Percentiles rank a stretch among this genome's conserved stretches.
Evolutionary conservation across 2,888 invertebrate genomes (phyloP).

Genomic region (Apotomis capreana): DNA sequence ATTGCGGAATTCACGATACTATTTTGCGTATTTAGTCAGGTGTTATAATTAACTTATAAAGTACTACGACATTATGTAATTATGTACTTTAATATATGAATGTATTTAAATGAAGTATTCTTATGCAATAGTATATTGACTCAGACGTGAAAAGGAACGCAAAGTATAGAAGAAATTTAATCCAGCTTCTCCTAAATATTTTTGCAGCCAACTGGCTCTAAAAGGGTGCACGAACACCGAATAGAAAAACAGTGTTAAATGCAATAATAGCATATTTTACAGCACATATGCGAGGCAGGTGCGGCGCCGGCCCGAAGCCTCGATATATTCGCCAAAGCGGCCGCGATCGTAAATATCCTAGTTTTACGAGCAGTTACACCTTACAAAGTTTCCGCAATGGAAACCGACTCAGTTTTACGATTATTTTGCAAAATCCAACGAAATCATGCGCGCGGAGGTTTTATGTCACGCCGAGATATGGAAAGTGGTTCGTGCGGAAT

Average conservation of each 20-base stretch:
- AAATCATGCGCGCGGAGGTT: conserved; percentile 39
- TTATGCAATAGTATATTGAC: no score
- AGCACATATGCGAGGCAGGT: conserved; percentile 29
- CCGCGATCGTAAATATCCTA: conserved; percentile 43
- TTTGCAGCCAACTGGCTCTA: neutral
- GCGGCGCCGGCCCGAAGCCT: conserved; percentile 27
- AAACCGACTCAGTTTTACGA: conserved; percentile 43
- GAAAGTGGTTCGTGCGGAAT: conserved; percentile 31
- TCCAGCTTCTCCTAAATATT: neutral
- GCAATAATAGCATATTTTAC: conserved; percentile 33
- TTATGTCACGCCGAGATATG: conserved; percentile 40
- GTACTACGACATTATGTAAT: no score
- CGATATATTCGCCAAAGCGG: conserved; percentile 41
- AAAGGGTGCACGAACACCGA: neutral
- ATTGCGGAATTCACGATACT: no score
- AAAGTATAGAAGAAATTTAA: neutral
- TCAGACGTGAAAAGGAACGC: no score
- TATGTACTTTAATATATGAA: no score
- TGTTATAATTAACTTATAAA: no score
- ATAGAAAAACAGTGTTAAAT: conserved; percentile 17
- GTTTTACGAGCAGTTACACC: conserved; percentile 42
- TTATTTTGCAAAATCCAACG: conserved; percentile 41
- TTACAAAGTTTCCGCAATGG: conserved; percentile 44
- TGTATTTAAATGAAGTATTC: no score
- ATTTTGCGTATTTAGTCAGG: no score